Conservation (phyloP, 2,113 vertebrate species). For the Ctenodactylus gundi region DNA sequence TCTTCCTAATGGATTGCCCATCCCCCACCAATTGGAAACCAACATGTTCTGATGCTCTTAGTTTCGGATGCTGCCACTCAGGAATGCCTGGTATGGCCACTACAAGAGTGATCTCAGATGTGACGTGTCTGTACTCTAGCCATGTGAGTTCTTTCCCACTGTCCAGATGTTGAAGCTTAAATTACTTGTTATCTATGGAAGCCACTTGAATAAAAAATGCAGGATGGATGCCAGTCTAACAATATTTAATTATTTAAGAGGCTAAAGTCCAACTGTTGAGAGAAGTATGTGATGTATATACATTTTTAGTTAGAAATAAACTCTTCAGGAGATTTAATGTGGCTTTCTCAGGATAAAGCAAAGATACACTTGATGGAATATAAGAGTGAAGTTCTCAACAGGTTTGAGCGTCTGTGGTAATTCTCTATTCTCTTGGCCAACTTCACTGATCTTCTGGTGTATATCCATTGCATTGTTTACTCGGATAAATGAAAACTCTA, state of each 20-base stretch:
- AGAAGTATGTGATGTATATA: background rate
- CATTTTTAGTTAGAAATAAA: slow-evolving; percentile 18
- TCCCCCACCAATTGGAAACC: background rate
- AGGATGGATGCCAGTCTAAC: slow-evolving; percentile 2
- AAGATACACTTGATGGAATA: background rate
- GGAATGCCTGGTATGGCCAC: background rate
- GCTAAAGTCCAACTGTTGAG: background rate
- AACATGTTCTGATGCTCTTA: background rate
- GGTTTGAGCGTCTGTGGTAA: background rate
- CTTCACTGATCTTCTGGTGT: background rate
- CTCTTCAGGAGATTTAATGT: background rate
- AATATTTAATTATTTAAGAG: slow-evolving; percentile 50
- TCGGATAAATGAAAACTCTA: background rate
- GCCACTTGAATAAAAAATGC: slow-evolving; percentile 38
- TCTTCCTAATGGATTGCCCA: background rate
- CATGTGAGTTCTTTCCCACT: background rate
- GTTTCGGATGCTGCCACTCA: background rate
- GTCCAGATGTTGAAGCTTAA: background rate
- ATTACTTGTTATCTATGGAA: slow-evolving; percentile 8
- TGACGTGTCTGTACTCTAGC: background rate
- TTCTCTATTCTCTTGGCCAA: background rate
- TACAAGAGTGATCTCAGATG: background rate
- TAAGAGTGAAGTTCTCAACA: background rate
- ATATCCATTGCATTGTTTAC: background rate
- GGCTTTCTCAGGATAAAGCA: slow-evolving; percentile 51